Conservation (phyloP, 1,140 invertebrate species). For the Nixonia krombeini region DNA sequence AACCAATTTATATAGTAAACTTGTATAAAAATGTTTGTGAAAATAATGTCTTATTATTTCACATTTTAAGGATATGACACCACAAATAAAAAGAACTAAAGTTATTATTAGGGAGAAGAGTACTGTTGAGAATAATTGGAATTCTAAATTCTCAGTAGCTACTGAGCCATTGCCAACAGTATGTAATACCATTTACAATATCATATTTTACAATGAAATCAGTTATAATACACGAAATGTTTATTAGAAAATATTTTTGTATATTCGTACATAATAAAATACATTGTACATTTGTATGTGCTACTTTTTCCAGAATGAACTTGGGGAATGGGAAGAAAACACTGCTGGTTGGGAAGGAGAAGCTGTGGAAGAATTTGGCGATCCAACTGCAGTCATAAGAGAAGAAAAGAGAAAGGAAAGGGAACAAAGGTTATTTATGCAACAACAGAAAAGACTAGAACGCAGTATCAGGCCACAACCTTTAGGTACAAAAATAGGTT, state of each 20-base stretch:
- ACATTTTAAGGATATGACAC: conserved; percentile 71
- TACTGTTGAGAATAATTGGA: conserved; percentile 27
- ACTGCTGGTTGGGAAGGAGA: conserved; percentile 70
- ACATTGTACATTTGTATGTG: conserved; percentile 22
- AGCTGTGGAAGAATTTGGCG: conserved; percentile 66
- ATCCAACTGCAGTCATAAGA: conserved; percentile 63
- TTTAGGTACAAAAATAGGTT: conserved; percentile 67
- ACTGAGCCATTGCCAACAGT: conserved; percentile 59
- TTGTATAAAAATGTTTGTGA: neutral
- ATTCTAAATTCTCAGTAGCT: conserved; percentile 62
- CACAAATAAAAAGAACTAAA: conserved; percentile 71
- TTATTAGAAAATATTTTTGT: conserved; percentile 4
- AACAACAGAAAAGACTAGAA: conserved; percentile 70
- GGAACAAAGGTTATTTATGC: conserved; percentile 66
- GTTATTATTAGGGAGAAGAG: conserved; percentile 65
- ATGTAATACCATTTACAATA: conserved; percentile 18
- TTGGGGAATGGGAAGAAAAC: conserved; percentile 72
- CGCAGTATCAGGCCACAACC: conserved; percentile 60
- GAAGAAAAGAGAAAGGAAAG: conserved; percentile 69
- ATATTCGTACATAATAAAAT: conserved; percentile 14
- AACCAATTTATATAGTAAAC: too few species aligned
- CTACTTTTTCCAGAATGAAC: conserved; percentile 55
- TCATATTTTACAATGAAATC: neutral
- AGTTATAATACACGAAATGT: neutral
- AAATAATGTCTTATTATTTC: neutral